Evolutionary conservation across 2,797 vertebrate genomes (phyloP), one percentile per base, ranked within the genome.

Genomic region (Lagorchestes hirsutus): DNA sequence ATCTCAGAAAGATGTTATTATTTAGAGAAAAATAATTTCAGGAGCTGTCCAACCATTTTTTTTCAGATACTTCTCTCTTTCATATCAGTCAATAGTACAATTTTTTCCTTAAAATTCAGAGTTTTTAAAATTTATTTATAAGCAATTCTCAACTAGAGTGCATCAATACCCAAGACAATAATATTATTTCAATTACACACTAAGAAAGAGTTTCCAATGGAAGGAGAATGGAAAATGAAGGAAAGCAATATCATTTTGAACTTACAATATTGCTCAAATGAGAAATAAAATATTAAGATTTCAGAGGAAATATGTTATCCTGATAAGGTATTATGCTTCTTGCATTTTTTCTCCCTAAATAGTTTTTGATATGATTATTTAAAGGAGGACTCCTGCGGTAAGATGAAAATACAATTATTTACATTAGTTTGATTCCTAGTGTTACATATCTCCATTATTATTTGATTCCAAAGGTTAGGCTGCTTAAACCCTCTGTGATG

Each of bases 171-270:
- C 29, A 59, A 59, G 57, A 58, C 0, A 10, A 27, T 58, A 58
- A 10, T 58, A 28, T 58, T 58, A 6, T 58, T 58, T 58, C 28
- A 58, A 10, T 29, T 31, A 13, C 58, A 31, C 3, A 31, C 3
- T 59, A 12, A 10, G 29, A 59, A 59, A 31, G 28, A 31, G 12
- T 59, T 58, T 59, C 31, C 10, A 59, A 59, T 31, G 3, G 58
- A 12, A 56, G 22, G 1, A 31, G 11, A 2, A 59, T 59, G 11
- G 58, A 31, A 59, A 29, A 59, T 31, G 29, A 59, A 67, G 67
- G 91, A 52, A 93, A 46, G 54, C 18, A 93, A 40, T 12, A 74
- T 55, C 34, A 93, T 8, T 93, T 92, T 93, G 16, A 93, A 67
- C 52, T 34, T 74, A 93, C 24, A 74, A 55, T 28, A 54, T 16